Conservation (phyloP, 1,140 invertebrate species). For the Drosophila cardini region DNA sequence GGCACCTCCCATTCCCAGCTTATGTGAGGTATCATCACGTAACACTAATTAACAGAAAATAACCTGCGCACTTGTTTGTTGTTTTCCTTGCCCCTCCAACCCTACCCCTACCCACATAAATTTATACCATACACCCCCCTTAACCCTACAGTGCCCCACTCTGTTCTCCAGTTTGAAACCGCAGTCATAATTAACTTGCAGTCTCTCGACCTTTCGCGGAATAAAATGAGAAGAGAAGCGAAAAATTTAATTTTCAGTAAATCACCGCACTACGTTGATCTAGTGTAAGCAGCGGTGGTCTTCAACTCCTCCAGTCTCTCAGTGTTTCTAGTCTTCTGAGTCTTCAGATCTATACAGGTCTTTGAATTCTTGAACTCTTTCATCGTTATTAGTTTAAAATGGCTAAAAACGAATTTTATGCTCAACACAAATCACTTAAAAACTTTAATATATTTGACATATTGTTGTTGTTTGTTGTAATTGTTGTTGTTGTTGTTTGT, state of each 20-base stretch:
- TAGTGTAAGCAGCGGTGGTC: slow-evolving; percentile 65
- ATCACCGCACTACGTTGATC: slow-evolving; percentile 62
- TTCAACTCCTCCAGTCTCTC: background rate
- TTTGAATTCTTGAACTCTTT: slow-evolving; percentile 7
- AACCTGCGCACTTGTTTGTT: slow-evolving; percentile 77
- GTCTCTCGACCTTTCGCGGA: slow-evolving; percentile 20
- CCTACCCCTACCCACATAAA: slow-evolving; percentile 15
- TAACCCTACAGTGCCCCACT: slow-evolving; percentile 3
- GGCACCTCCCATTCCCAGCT: slow-evolving; percentile 66
- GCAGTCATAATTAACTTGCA: slow-evolving; percentile 79
- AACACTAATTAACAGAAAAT: slow-evolving; percentile 81
- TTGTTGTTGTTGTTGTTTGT: background rate
- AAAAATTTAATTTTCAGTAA: slow-evolving; percentile 77
- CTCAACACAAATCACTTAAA: slow-evolving; percentile 46
- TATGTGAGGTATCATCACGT: slow-evolving; percentile 72
- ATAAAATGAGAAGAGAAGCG: slow-evolving; percentile 44
- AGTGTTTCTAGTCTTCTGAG: background rate
- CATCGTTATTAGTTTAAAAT: slow-evolving; percentile 34
- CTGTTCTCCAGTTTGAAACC: slow-evolving; percentile 40
- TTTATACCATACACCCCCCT: slow-evolving; percentile 10
- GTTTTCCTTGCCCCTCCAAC: slow-evolving; percentile 7
- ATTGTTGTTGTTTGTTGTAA: background rate
- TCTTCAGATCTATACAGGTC: background rate
- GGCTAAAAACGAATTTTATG: slow-evolving; percentile 17
- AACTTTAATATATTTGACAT: slow-evolving; percentile 56